phyloP scores from a whole-genome alignment of 2,888 invertebrate genomes.

The Ferdinandea cuprea region DNA sequence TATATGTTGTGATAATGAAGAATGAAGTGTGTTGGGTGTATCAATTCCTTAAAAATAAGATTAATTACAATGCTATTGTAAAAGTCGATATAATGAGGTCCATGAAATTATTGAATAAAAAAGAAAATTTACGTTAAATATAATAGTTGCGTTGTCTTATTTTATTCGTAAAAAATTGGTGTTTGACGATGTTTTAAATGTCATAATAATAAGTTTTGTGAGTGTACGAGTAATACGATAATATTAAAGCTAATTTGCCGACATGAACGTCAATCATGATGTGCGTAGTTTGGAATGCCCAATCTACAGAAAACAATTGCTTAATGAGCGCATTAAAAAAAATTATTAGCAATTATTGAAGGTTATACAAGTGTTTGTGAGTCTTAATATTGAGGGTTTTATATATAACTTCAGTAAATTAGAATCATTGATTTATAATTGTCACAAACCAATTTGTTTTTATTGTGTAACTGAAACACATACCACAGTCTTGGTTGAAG shows the following conservation, averaged over 20 bases:
- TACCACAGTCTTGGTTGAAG: not conserved
- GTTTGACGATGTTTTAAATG: conserved; percentile 11
- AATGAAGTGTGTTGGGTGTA: too few species aligned
- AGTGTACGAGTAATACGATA: not conserved
- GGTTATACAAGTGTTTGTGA: not conserved
- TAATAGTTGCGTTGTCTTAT: not conserved
- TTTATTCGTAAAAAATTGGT: not conserved
- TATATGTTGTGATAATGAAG: too few species aligned
- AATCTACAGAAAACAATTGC: conserved; percentile 5
- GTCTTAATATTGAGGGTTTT: conserved; percentile 3
- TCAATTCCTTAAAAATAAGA: not conserved
- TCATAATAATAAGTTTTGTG: not conserved
- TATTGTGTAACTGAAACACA: not conserved
- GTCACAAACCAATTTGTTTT: not conserved
- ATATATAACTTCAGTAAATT: not conserved
- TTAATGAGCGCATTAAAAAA: conserved; percentile 11
- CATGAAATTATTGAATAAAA: conserved; percentile 4
- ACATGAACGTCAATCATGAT: conserved; percentile 4
- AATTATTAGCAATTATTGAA: conserved; percentile 20
- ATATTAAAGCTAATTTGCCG: conserved; percentile 11
- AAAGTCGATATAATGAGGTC: conserved; percentile 5
- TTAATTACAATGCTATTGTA: not conserved
- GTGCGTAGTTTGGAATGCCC: conserved; percentile 13
- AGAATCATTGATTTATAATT: not conserved
- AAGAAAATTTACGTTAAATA: conserved; percentile 14